Conservation (phyloP, 2,888 invertebrate genomes). For the Bugula neritina region DNA sequence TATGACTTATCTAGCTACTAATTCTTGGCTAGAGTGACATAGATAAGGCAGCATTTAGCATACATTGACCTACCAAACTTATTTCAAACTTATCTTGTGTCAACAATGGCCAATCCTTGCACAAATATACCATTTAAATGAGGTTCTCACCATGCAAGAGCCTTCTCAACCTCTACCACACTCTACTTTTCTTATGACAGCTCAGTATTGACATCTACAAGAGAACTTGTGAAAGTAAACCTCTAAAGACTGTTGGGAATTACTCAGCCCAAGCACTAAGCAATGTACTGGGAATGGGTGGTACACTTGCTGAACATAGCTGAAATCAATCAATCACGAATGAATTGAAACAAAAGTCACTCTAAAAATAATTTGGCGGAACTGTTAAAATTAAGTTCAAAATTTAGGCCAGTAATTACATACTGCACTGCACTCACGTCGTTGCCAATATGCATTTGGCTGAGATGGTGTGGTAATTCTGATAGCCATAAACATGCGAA, state of each 20-base stretch:
- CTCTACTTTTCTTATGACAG: too few relatives aligned
- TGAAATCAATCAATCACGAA: not conserved
- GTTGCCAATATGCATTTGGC: not conserved
- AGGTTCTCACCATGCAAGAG: not conserved
- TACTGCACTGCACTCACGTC: not conserved
- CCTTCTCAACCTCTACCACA: not conserved
- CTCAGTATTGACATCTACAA: too few relatives aligned
- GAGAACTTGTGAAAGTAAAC: too few relatives aligned
- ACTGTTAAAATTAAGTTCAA: too few relatives aligned
- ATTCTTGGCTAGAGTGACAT: constrained; percentile 23
- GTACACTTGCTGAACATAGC: too few relatives aligned
- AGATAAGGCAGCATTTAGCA: constrained; percentile 1
- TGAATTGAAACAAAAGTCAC: too few relatives aligned
- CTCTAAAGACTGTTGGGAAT: too few relatives aligned
- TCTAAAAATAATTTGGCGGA: too few relatives aligned
- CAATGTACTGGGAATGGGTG: too few relatives aligned
- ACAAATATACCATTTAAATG: not conserved
- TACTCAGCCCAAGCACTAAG: too few relatives aligned
- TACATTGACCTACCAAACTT: not conserved
- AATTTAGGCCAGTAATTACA: not conserved
- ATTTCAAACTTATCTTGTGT: constrained; percentile 3
- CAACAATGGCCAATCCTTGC: constrained; percentile 17
- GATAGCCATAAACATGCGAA: not conserved
- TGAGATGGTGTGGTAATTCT: not conserved
- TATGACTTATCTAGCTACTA: constrained; percentile 12